Base-by-base conservation (phyloP, 2,113 vertebrate genomes). In the Stigmatopora nigra region DNA sequence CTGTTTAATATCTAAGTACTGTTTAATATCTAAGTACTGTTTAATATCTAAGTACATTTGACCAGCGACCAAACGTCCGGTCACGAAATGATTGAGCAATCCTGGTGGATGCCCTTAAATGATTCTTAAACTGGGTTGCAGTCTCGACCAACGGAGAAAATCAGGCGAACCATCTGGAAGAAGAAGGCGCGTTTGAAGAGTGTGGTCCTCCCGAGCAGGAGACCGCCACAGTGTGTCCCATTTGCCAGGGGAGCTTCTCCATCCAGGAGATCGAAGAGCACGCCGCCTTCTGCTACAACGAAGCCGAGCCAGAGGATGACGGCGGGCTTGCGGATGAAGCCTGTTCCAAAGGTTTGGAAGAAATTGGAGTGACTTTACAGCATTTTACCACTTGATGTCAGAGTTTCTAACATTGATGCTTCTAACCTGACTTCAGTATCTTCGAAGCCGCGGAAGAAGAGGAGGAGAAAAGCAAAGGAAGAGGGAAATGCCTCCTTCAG, bases 211-310 rank as follows among this genome's bases (percentile, higher is more conserved):
- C 78, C 0, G 75, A 75, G 3, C 59, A 15, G 46, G 68, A 67
- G 17, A 16, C 64, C 53, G 44, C 56, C 1, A 79, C 95, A 44
- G 82, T 81, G 0, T 98, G 96, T 77, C 96, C 96, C 0, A 82
- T 98, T 25, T 98, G 96, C 70, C 91, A 90, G 73, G 84, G 74
- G 0, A 67, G 75, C 8, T 98, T 94, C 70, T 88, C 93, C 1
- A 69, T 56, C 0, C 53, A 67, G 0, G 79, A 90, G 85, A 96
- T 98, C 0, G 92, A 96, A 80, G 68, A 87, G 58, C 96, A 98
- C 17, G 94, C 96, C 0, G 96, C 95, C 68, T 93, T 89, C 88
- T 98, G 96, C 78, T 88, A 93, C 4, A 94, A 80, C 41, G 41
- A 45, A 19, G 19, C 9, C 72, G 69, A 63, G 56, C 65, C 31